phyloP scores from a whole-genome alignment of 2,888 invertebrate genomes.

The Protonemura montana region DNA sequence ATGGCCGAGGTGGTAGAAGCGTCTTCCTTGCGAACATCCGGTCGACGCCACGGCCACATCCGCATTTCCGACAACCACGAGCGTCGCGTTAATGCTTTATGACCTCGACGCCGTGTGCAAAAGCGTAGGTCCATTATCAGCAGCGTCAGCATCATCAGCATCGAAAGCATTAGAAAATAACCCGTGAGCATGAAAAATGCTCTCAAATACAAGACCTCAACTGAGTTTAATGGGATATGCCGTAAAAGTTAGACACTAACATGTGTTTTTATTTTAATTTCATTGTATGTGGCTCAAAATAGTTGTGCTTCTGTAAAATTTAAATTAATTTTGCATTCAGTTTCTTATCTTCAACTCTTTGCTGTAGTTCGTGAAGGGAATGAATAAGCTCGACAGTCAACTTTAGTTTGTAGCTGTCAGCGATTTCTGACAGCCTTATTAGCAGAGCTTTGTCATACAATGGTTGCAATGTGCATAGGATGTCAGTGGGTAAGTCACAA shows the following conservation, averaged over 20 bases:
- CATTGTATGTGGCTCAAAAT: background rate
- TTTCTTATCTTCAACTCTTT: background rate
- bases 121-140: background rate
- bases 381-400: background rate
- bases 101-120: background rate
- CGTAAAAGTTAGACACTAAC: background rate
- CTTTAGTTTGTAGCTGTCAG: background rate
- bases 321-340: background rate
- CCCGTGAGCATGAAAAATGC: background rate
- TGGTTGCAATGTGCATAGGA: background rate
- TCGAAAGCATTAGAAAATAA: background rate
- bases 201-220: background rate
- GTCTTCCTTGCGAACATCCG: background rate
- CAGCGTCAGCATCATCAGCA: background rate
- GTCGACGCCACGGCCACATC: conserved; percentile 32
- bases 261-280: background rate
- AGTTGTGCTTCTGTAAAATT: background rate
- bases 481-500: background rate
- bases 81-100: background rate
- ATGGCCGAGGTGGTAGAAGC: background rate
- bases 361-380: background rate
- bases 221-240: background rate
- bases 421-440: background rate
- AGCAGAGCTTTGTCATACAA: background rate
- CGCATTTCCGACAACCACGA: conserved; percentile 15